Evolutionary conservation across 2,797 vertebrate genomes (phyloP).

Genomic region (Paguma larvata): DNA sequence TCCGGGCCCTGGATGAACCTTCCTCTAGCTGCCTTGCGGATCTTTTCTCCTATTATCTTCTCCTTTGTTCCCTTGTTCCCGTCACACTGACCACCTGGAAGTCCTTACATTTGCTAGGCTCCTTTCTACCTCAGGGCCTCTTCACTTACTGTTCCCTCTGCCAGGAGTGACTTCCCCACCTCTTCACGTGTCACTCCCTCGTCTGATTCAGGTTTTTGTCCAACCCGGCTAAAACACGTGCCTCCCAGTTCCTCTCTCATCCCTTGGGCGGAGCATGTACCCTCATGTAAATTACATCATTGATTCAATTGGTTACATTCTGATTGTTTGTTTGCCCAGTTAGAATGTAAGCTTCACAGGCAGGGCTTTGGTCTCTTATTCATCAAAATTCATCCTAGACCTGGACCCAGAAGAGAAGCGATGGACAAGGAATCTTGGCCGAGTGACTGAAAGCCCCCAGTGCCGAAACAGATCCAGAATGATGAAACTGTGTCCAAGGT

Average conservation of each 20-base stretch:
- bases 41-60: not conserved
- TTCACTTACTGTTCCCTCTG: not conserved
- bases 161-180: not conserved
- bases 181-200: not conserved
- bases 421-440: not conserved
- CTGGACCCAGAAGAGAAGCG: not conserved
- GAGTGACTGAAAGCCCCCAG: not conserved
- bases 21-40: not conserved
- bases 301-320: not conserved
- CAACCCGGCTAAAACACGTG: not conserved
- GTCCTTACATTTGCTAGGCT: not conserved
- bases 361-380: not conserved
- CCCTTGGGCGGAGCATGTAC: not conserved
- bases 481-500: not conserved
- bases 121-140: conserved; percentile 46
- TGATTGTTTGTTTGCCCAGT: not conserved
- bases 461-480: not conserved
- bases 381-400: not conserved
- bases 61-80: not conserved
- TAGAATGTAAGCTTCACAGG: not conserved
- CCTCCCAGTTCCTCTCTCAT: not conserved
- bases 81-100: not conserved
- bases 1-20: not conserved
- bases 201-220: not conserved
- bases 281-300: not conserved